Conservation (phyloP, 2,797 vertebrate species). For the Argentina silus region DNA sequence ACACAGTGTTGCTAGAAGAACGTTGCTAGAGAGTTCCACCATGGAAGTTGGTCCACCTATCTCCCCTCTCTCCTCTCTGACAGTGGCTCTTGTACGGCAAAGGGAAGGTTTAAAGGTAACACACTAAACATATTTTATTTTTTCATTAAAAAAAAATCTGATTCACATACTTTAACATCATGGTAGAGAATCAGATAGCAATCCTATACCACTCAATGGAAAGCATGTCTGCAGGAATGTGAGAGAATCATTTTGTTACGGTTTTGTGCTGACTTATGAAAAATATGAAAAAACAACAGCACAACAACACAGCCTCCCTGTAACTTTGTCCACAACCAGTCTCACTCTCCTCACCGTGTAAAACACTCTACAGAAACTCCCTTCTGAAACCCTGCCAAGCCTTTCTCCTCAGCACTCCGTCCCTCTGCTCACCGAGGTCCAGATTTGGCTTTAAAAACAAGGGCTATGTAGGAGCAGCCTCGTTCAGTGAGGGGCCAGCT, state of each 20-base stretch:
- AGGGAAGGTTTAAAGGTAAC: constrained; percentile 37
- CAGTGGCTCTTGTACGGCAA: constrained; percentile 64
- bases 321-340: neutral
- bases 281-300: neutral
- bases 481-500: constrained; percentile 28
- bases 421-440: constrained; percentile 9
- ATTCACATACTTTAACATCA: neutral
- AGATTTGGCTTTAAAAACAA: constrained; percentile 23
- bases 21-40: constrained; percentile 39
- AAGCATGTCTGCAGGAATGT: no score
- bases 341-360: neutral
- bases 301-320: neutral
- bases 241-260: no score
- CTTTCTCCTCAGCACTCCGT: neutral
- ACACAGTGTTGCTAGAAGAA: constrained; percentile 43
- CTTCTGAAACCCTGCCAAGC: neutral
- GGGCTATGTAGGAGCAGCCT: constrained; percentile 30
- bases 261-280: no score
- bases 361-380: neutral
- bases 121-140: neutral
- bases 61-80: constrained; percentile 38
- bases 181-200: neutral
- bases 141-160: neutral
- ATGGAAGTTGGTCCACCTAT: neutral
- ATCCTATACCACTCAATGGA: no score